Evolutionary conservation across 1,140 invertebrate genomes (phyloP).

Genomic region (Neodiprion pinetum): DNA sequence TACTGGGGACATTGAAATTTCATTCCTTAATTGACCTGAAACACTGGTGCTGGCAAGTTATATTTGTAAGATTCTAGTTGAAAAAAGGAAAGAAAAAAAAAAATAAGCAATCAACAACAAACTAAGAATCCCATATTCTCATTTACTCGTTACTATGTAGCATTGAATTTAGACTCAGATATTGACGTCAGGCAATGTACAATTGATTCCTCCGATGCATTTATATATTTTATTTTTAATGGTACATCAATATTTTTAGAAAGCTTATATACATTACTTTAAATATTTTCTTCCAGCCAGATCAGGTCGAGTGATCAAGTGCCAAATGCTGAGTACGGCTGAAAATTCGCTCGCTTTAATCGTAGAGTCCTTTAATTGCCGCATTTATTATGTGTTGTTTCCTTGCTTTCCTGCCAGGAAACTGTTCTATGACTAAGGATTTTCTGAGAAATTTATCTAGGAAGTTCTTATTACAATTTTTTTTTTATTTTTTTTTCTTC

Average conservation of each 20-base stretch:
- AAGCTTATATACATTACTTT: too few relatives aligned
- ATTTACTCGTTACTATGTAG: not conserved
- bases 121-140: not conserved
- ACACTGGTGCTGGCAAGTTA: conserved; percentile 11
- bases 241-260: not conserved
- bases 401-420: too few relatives aligned
- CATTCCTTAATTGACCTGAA: conserved; percentile 8
- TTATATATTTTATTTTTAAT: conserved; percentile 9
- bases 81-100: conserved; percentile 19
- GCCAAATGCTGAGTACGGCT: not conserved
- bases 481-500: too few relatives aligned
- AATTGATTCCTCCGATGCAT: conserved; percentile 18
- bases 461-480: too few relatives aligned
- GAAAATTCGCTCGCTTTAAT: too few relatives aligned
- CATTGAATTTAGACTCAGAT: conserved; percentile 2
- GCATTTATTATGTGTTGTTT: too few relatives aligned
- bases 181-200: not conserved
- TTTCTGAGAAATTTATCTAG: too few relatives aligned
- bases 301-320: not conserved
- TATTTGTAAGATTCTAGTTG: conserved; percentile 37
- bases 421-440: too few relatives aligned
- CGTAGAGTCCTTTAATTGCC: too few relatives aligned
- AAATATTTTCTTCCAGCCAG: not conserved
- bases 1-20: conserved; percentile 50
- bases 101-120: not conserved